phyloP scores from a whole-genome alignment of 2,797 vertebrate species.

The Zalophus californianus region DNA sequence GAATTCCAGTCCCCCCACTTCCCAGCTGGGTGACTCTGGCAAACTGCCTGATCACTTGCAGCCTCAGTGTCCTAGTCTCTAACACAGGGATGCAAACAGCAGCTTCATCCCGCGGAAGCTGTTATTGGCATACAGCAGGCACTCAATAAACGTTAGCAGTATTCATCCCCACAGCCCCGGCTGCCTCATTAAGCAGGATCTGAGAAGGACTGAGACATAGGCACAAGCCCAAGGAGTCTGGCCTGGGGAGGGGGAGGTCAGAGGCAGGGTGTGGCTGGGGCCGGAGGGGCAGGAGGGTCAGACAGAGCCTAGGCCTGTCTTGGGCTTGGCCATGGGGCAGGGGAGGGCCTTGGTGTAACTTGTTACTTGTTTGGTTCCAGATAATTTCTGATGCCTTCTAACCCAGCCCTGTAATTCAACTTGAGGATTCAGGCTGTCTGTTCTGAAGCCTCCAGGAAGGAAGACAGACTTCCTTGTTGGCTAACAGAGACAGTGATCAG shows the following conservation, averaged over 20 bases:
- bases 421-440: not conserved
- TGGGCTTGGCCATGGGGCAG: not conserved
- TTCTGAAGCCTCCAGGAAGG: not conserved
- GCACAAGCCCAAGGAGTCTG: fast-evolving
- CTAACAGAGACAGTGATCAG: not conserved
- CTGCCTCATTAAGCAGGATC: not conserved
- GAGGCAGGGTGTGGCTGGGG: no score
- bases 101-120: not conserved
- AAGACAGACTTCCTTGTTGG: not conserved
- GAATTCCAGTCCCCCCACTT: not conserved
- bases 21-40: not conserved
- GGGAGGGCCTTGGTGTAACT: not conserved
- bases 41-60: not conserved
- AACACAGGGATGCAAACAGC: not conserved
- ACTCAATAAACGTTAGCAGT: fast-evolving
- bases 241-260: not conserved
- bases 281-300: not conserved
- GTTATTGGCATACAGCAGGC: not conserved
- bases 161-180: not conserved
- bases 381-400: constrained; percentile 18
- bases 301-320: not conserved
- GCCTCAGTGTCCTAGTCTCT: not conserved
- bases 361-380: not conserved
- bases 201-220: not conserved
- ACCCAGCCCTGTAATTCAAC: not conserved